Conservation (phyloP, 2,888 invertebrate genomes). For the Polydrusus pterygomalis region DNA sequence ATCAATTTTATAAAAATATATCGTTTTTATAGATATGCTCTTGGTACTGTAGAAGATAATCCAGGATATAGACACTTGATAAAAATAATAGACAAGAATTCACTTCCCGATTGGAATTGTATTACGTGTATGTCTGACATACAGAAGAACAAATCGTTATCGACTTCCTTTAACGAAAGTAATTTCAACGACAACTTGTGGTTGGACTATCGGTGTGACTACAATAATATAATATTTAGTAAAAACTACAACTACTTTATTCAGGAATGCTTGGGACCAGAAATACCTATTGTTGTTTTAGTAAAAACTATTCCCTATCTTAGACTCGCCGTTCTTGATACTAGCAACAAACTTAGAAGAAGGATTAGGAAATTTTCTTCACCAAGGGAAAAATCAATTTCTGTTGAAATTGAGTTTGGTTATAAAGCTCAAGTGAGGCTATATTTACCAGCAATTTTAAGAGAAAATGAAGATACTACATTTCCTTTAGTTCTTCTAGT, state of each 20-base stretch:
- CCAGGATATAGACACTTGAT: constrained; percentile 90
- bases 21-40: constrained; percentile 79
- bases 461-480: constrained; percentile 87
- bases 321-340: constrained; percentile 80
- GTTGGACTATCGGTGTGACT: constrained; percentile 71
- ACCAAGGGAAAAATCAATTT: constrained; percentile 82
- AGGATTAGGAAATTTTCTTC: constrained; percentile 80
- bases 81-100: constrained; percentile 75
- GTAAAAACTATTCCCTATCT: constrained; percentile 77
- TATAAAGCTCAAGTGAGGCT: constrained; percentile 85
- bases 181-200: constrained; percentile 70
- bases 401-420: constrained; percentile 79
- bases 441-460: constrained; percentile 86
- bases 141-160: constrained; percentile 73
- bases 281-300: constrained; percentile 80
- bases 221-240: constrained; percentile 81
- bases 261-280: constrained; percentile 86
- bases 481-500: constrained; percentile 88
- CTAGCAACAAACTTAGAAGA: constrained; percentile 79
- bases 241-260: constrained; percentile 61
- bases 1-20: too few species aligned
- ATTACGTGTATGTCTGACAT: constrained; percentile 76
- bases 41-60: constrained; percentile 85
- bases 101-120: constrained; percentile 74
- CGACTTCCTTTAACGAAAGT: constrained; percentile 69